These are phyloP conservation scores for Agrochola lota DNA, from an alignment of 2,888 invertebrate species.

Conservation along the genomic window DNA sequence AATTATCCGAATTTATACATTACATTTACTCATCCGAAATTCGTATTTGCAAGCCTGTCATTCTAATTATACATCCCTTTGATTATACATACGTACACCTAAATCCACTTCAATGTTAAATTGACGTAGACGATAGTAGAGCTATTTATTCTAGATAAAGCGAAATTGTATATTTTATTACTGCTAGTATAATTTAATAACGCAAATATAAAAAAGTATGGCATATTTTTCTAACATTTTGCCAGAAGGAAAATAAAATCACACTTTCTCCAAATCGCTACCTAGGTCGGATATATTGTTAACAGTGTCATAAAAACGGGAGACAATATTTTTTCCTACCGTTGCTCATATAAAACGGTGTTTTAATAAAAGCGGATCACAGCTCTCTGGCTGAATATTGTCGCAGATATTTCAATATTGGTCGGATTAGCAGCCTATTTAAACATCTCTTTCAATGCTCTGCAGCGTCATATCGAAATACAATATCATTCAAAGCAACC, in stretches of 20 bases:
- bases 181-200: constrained; percentile 54
- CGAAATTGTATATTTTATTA: constrained; percentile 35
- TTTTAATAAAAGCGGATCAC: constrained; percentile 90
- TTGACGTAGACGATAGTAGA: constrained; percentile 10
- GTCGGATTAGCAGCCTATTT: constrained; percentile 89
- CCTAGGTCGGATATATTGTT: constrained; percentile 67
- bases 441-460: constrained; percentile 87
- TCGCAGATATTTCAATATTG: constrained; percentile 90
- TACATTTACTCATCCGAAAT: constrained; percentile 40
- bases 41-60: constrained; percentile 44
- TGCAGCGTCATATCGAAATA: constrained; percentile 86
- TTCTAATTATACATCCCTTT: constrained; percentile 47
- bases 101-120: constrained; percentile 26
- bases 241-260: constrained; percentile 57
- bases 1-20: constrained; percentile 32
- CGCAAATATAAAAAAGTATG: constrained; percentile 36
- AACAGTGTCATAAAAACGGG: constrained; percentile 70
- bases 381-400: constrained; percentile 87
- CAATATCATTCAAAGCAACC: constrained; percentile 86
- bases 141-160: constrained; percentile 36
- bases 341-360: constrained; percentile 82
- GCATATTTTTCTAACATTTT: constrained; percentile 49
- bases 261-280: constrained; percentile 62
- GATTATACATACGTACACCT: constrained; percentile 25
- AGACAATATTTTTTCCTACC: constrained; percentile 79